Percentiles rank a stretch among this genome's conserved stretches.
phyloP scores from a whole-genome alignment of 2,113 vertebrate species.

The Manacus vitellinus region DNA sequence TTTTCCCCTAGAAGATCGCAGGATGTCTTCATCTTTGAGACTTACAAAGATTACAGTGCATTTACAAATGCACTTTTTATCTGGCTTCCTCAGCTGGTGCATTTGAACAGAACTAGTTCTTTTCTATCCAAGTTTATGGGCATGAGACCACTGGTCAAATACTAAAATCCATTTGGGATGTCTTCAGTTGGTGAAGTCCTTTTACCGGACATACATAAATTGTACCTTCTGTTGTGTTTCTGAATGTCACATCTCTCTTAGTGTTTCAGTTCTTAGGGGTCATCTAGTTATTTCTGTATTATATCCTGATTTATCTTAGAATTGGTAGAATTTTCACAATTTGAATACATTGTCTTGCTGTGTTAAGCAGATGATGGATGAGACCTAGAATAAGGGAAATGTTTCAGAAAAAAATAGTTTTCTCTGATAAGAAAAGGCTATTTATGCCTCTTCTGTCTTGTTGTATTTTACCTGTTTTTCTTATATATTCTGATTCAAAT shows the following conservation, averaged over 20 bases:
- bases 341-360: background rate
- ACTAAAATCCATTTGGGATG: background rate
- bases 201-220: background rate
- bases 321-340: background rate
- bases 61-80: background rate
- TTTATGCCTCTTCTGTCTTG: background rate
- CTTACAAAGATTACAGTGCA: background rate
- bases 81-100: background rate
- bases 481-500: background rate
- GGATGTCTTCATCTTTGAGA: background rate
- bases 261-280: background rate
- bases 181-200: background rate
- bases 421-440: background rate
- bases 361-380: background rate
- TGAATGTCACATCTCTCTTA: background rate
- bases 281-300: background rate
- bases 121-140: background rate
- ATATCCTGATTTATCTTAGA: background rate
- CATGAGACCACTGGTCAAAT: background rate
- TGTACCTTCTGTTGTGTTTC: background rate
- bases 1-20: background rate
- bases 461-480: background rate
- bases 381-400: background rate
- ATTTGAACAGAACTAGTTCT: background rate
- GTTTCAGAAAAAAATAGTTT: background rate